A percentile compares a stretch with the other conserved stretches of the same genome.
These are phyloP conservation scores for Rhynchophorus ferrugineus DNA, from an alignment of 1,140 invertebrate species.

Conservation along the genomic window DNA sequence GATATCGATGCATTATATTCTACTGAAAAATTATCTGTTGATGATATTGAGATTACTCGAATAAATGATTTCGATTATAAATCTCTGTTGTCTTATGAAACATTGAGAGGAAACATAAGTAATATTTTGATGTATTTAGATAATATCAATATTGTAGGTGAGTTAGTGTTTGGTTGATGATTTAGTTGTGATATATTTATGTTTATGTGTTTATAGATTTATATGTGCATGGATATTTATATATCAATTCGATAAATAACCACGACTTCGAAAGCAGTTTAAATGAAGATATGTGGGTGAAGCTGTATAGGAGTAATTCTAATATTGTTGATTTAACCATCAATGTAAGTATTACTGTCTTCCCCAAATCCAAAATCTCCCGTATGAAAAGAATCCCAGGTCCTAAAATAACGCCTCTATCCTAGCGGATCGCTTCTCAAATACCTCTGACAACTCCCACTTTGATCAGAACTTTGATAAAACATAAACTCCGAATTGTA, in stretches of 20 bases:
- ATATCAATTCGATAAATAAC: conserved; percentile 25
- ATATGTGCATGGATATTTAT: conserved; percentile 12
- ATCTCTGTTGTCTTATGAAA: conserved; percentile 14
- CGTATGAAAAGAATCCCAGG: too few relatives aligned
- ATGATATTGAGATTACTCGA: conserved; percentile 3
- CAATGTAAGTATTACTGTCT: too few relatives aligned
- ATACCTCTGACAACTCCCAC: too few relatives aligned
- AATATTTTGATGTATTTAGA: conserved; percentile 16
- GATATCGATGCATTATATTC: conserved; percentile 20
- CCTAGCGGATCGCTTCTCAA: too few relatives aligned
- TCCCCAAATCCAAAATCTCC: too few relatives aligned
- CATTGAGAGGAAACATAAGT: conserved; percentile 16
- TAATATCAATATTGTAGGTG: conserved; percentile 24
- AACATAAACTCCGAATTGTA: too few relatives aligned
- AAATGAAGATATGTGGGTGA: conserved; percentile 3
- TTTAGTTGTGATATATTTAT: not conserved
- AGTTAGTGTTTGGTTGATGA: not conserved
- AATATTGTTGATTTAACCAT: not conserved
- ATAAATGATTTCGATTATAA: conserved; percentile 14
- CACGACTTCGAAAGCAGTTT: conserved; percentile 19
- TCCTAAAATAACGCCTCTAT: too few relatives aligned
- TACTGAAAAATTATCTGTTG: conserved; percentile 10
- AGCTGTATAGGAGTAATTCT: not conserved
- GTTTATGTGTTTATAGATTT: conserved; percentile 24
- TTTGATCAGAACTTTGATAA: too few relatives aligned